A percentile compares a stretch with the other conserved stretches of the same genome.
These are phyloP conservation scores for Chiridota heheva DNA, from an alignment of 35 echinoderm and acorn worm genomes.

Conservation along the genomic window DNA sequence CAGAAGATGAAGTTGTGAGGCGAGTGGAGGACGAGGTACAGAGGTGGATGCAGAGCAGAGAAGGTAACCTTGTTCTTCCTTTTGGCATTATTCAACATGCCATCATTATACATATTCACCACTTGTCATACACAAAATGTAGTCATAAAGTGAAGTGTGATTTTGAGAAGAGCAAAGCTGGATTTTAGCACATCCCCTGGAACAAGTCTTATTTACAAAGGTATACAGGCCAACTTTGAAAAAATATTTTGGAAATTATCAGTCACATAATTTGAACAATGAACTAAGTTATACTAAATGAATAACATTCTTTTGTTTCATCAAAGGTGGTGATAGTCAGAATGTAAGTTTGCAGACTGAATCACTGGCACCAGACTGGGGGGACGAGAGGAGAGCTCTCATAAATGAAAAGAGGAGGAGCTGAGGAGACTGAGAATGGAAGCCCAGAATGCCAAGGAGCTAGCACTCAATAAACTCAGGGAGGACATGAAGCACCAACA, in stretches of 20 bases:
- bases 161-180: no score
- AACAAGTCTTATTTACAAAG: no score
- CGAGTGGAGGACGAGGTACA: conserved; percentile 39
- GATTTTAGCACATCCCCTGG: no score
- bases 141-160: neutral
- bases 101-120: neutral
- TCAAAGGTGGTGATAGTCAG: neutral
- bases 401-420: no score
- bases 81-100: neutral
- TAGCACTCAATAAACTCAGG: no score
- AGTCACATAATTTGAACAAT: no score
- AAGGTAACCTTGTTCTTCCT: neutral
- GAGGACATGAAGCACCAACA: no score
- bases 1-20: conserved; percentile 38
- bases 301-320: neutral
- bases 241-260: no score
- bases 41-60: neutral
- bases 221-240: no score
- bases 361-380: neutral
- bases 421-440: no score
- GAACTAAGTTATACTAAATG: neutral
- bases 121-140: neutral
- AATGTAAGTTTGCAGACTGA: neutral
- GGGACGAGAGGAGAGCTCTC: no score
- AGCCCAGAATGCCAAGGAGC: no score